Evolutionary conservation across 2,797 vertebrate genomes (phyloP).

Genomic region (Gallirallus australis): DNA sequence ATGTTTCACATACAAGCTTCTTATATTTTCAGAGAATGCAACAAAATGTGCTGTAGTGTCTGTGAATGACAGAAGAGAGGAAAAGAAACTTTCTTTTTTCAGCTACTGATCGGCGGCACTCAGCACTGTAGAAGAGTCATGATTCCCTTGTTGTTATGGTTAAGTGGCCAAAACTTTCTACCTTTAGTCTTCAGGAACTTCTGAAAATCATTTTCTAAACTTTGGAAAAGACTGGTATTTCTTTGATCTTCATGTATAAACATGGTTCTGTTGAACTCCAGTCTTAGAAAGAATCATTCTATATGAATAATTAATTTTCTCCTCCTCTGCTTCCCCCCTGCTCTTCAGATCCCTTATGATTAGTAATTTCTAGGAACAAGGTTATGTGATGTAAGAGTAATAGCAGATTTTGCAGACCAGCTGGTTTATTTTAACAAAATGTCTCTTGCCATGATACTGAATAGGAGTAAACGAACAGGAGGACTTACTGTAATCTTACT

Average conservation of each 20-base stretch:
- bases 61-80: not conserved
- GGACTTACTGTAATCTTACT: constrained; percentile 4
- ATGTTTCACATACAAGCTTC: not conserved
- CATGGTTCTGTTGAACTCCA: not conserved
- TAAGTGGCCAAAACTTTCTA: not conserved
- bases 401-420: not conserved
- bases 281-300: not conserved
- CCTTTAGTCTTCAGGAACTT: not conserved
- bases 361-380: constrained; percentile 29
- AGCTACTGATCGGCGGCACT: not conserved
- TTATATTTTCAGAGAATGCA: not conserved
- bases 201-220: not conserved
- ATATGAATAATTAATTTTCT: not conserved
- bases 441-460: not conserved
- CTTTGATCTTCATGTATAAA: not conserved
- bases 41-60: not conserved
- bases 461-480: not conserved
- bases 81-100: not conserved
- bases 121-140: not conserved
- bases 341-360: not conserved
- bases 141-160: not conserved
- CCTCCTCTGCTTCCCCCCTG: not conserved
- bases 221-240: not conserved
- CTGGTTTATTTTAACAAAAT: not conserved
- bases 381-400: not conserved